These are phyloP conservation scores for Chrysodeixis includens DNA, from an alignment of 2,888 invertebrate genomes.

Conservation along the genomic window DNA sequence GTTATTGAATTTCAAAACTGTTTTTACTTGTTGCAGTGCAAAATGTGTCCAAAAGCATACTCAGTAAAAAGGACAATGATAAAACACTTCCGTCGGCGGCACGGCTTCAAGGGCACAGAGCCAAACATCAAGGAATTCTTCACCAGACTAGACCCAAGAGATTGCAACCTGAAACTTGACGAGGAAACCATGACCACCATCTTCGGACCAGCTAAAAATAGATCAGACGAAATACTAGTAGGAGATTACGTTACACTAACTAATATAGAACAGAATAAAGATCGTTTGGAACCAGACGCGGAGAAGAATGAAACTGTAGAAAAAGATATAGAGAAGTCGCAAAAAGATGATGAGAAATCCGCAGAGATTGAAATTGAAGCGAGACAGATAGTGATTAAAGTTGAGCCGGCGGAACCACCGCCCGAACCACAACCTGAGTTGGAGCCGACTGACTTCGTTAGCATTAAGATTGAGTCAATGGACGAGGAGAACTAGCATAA, in stretches of 20 bases:
- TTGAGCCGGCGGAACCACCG: slow-evolving; percentile 53
- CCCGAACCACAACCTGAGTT: slow-evolving; percentile 63
- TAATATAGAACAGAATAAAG: slow-evolving; percentile 35
- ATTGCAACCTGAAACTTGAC: slow-evolving; percentile 78
- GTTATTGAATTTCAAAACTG: too few relatives aligned
- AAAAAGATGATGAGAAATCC: slow-evolving; percentile 39
- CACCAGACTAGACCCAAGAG: slow-evolving; percentile 77
- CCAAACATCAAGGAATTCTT: slow-evolving; percentile 73
- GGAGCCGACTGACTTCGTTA: slow-evolving; percentile 84
- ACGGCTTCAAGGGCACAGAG: slow-evolving; percentile 71
- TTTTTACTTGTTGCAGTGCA: slow-evolving; percentile 76
- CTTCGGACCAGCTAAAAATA: slow-evolving; percentile 78
- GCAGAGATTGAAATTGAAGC: slow-evolving; percentile 32
- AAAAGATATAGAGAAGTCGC: slow-evolving; percentile 12
- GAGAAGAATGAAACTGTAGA: slow-evolving; percentile 15
- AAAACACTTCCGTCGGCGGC: slow-evolving; percentile 83
- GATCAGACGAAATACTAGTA: slow-evolving; percentile 63
- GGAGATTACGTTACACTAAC: slow-evolving; percentile 70
- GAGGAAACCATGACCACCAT: slow-evolving; percentile 78
- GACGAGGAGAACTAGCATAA: slow-evolving; percentile 59
- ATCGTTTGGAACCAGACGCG: neutral
- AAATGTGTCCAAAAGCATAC: slow-evolving; percentile 84
- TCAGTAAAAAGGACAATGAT: slow-evolving; percentile 82
- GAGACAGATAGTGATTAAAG: slow-evolving; percentile 41
- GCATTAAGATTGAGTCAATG: slow-evolving; percentile 82